A percentile compares a stretch with the other conserved stretches of the same genome.
These are phyloP conservation scores for Drosophila flavopinicola DNA, from an alignment of 2,888 invertebrate genomes.

Conservation along the genomic window DNA sequence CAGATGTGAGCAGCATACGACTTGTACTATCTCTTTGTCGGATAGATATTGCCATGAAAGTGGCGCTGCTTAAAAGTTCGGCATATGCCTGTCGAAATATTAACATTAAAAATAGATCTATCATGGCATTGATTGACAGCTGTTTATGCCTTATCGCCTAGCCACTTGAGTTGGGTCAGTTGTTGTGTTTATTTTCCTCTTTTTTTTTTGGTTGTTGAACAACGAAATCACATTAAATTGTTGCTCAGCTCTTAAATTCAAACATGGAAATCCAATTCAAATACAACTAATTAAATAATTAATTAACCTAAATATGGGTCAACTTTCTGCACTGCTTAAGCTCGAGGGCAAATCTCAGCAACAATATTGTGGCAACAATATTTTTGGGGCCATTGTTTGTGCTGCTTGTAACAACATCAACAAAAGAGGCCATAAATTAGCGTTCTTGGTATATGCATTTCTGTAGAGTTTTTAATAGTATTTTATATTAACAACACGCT, in stretches of 20 bases:
- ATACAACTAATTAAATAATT: constrained; percentile 26
- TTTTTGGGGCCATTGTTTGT: constrained; percentile 13
- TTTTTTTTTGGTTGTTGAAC: background rate
- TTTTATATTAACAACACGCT: constrained; percentile 45
- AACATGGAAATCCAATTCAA: constrained; percentile 16
- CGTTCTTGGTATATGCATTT: constrained; percentile 54
- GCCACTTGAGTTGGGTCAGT: constrained; percentile 48
- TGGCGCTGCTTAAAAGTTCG: background rate
- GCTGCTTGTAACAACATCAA: constrained; percentile 20
- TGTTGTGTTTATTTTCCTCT: constrained; percentile 7
- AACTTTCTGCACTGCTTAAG: too few species aligned
- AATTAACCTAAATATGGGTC: background rate
- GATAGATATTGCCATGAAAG: constrained; percentile 5
- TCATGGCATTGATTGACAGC: constrained; percentile 58
- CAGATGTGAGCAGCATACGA: constrained; percentile 18
- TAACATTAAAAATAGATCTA: constrained; percentile 26
- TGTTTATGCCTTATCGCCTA: constrained; percentile 35
- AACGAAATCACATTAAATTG: constrained; percentile 35
- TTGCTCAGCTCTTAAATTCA: background rate
- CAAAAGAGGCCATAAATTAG: constrained; percentile 45
- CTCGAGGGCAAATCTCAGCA: background rate
- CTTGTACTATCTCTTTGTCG: constrained; percentile 17
- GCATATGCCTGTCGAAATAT: constrained; percentile 33
- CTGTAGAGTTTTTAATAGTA: constrained; percentile 59
- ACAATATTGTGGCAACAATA: constrained; percentile 1